These are phyloP conservation scores for Cavia aperea DNA, from an alignment of 2,113 vertebrate genomes.

Conservation along the genomic window DNA sequence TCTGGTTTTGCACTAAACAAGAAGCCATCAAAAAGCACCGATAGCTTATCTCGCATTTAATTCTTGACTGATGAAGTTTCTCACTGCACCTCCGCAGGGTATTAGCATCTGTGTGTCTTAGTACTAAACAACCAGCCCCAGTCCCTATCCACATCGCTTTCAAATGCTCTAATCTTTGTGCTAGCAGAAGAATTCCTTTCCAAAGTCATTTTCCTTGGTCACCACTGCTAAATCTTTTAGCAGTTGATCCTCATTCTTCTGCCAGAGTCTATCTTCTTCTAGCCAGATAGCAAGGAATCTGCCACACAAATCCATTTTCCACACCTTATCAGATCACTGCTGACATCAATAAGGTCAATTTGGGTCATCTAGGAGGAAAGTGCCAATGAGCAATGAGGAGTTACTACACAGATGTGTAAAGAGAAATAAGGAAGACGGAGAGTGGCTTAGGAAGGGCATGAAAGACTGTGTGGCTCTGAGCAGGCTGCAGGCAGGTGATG, in stretches of 20 bases:
- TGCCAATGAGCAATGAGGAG: background rate
- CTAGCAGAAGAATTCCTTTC: background rate
- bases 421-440: background rate
- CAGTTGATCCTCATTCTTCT: background rate
- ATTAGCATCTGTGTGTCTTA: background rate
- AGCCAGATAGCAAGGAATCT: background rate
- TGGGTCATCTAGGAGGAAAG: background rate
- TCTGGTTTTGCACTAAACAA: background rate
- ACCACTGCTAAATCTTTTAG: background rate
- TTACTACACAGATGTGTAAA: background rate
- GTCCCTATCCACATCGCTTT: background rate
- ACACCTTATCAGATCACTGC: background rate
- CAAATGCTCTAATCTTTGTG: background rate
- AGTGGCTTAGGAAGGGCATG: background rate
- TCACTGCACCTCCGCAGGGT: background rate
- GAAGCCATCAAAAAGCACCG: background rate
- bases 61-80: background rate
- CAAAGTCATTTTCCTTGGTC: background rate
- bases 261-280: background rate
- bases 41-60: background rate
- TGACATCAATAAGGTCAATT: background rate
- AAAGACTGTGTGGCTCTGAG: background rate
- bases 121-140: background rate
- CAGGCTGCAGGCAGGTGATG: background rate
- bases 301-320: background rate